Evolutionary conservation across 1,140 invertebrate genomes (phyloP).

Genomic region (Atta texana): DNA sequence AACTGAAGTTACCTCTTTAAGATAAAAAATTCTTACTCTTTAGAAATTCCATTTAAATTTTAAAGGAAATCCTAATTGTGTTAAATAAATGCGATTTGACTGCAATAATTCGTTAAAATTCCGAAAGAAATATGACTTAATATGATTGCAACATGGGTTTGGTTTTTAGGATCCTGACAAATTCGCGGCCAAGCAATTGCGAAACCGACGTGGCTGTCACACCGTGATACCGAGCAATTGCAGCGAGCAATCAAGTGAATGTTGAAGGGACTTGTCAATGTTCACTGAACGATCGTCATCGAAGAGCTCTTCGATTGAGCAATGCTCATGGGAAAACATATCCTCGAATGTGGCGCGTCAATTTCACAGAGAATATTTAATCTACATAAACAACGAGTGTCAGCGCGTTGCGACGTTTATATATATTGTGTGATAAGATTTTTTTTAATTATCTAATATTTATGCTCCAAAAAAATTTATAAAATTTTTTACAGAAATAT

Average conservation of each 20-base stretch:
- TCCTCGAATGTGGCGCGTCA: not conserved
- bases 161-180: slow-evolving; percentile 58
- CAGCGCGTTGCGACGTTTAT: not conserved
- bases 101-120: not conserved
- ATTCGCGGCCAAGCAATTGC: slow-evolving; percentile 30
- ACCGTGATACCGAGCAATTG: slow-evolving; percentile 77
- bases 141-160: not conserved
- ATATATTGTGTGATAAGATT: not conserved
- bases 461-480: not conserved
- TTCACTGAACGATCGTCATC: not conserved
- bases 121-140: not conserved
- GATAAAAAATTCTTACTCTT: not conserved
- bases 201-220: slow-evolving; percentile 76
- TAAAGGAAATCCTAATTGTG: not conserved
- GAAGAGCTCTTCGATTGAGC: not conserved
- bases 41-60: not conserved
- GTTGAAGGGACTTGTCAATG: slow-evolving; percentile 57
- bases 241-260: slow-evolving; percentile 76
- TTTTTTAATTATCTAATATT: slow-evolving; percentile 25
- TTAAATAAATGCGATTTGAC: not conserved
- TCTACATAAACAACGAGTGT: not conserved
- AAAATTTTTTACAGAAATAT: slow-evolving; percentile 41
- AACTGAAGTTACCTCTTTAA: not conserved
- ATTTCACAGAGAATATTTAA: slow-evolving; percentile 3
- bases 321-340: not conserved